Conservation (phyloP, 2,888 invertebrate species). For the Pemphredon lugubris region DNA sequence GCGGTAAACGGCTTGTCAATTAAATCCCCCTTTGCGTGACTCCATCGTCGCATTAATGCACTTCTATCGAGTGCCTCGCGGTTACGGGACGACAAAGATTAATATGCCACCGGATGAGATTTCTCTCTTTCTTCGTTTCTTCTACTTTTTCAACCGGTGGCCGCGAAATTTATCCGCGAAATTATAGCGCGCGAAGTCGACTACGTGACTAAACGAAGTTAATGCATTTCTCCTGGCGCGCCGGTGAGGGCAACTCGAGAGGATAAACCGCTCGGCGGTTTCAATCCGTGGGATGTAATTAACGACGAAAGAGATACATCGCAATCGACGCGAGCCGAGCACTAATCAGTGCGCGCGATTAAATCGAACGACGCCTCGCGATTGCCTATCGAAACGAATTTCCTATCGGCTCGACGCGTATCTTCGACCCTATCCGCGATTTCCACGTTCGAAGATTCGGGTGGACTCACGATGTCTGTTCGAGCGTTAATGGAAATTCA, state of each 20-base stretch:
- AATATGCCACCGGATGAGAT: too few relatives aligned
- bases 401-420: not conserved
- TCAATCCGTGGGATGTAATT: not conserved
- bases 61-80: not conserved
- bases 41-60: slow-evolving; percentile 21
- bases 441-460: not conserved
- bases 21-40: too few relatives aligned
- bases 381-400: slow-evolving; percentile 7
- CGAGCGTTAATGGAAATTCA: not conserved
- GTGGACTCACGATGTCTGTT: not conserved
- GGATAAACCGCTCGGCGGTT: not conserved
- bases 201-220: slow-evolving; percentile 29
- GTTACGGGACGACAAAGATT: slow-evolving; percentile 22
- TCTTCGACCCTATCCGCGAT: too few relatives aligned
- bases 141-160: not conserved
- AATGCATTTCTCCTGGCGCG: slow-evolving; percentile 11
- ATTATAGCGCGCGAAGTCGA: slow-evolving; percentile 23
- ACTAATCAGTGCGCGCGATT: slow-evolving; percentile 5
- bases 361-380: slow-evolving; percentile 3
- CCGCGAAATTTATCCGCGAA: slow-evolving; percentile 18
- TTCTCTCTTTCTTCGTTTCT: slow-evolving; percentile 23
- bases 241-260: not conserved
- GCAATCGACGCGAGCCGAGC: too few relatives aligned
- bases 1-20: too few relatives aligned
- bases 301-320: too few relatives aligned